phyloP scores from a whole-genome alignment of 2,113 vertebrate species.

The Capreolus pygargus region DNA sequence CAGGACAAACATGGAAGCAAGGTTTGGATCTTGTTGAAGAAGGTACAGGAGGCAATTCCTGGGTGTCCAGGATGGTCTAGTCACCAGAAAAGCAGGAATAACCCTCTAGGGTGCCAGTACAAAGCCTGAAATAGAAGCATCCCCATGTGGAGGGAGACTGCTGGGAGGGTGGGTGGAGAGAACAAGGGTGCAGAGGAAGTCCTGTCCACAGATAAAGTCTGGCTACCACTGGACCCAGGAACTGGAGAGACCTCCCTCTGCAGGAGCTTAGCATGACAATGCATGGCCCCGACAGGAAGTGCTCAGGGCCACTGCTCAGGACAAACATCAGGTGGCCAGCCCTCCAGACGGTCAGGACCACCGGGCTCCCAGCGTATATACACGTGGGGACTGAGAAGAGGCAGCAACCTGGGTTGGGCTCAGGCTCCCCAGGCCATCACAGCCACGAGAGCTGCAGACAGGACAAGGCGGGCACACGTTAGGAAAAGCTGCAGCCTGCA shows the following conservation, averaged over 20 bases:
- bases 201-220: neutral
- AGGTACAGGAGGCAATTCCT: neutral
- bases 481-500: neutral
- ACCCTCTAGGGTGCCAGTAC: neutral
- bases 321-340: neutral
- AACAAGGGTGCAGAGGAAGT: neutral
- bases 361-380: neutral
- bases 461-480: neutral
- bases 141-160: neutral
- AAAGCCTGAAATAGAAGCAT: neutral
- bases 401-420: neutral
- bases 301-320: neutral
- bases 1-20: neutral
- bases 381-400: neutral
- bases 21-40: neutral
- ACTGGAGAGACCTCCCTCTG: neutral
- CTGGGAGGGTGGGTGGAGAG: neutral
- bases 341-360: neutral
- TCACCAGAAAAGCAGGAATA: neutral
- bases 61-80: neutral
- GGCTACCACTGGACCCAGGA: neutral
- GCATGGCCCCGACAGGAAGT: neutral
- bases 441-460: neutral
- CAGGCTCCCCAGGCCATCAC: neutral
- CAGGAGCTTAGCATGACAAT: neutral